phyloP scores from a whole-genome alignment of 2,113 vertebrate species.

The Orycteropus afer region DNA sequence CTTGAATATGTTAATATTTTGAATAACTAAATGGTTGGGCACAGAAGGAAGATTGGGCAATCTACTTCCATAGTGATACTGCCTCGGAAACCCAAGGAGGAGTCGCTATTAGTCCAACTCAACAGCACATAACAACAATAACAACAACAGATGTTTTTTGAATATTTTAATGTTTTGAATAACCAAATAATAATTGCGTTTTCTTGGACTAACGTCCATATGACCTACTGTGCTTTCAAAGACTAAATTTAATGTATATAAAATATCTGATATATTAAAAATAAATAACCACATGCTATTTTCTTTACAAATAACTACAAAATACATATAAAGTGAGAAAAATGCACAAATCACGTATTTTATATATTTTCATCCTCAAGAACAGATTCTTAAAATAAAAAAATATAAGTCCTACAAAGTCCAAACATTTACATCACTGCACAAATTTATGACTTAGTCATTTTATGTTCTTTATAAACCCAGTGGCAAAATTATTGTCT shows the following conservation, averaged over 20 bases:
- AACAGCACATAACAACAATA: no score
- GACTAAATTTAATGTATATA: conserved; percentile 71
- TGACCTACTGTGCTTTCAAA: conserved; percentile 81
- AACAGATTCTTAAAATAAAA: conserved; percentile 83
- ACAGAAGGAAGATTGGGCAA: no score
- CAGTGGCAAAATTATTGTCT: conserved; percentile 84
- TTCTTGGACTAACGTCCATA: conserved; percentile 52
- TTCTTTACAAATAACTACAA: conserved; percentile 84
- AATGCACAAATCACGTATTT: conserved; percentile 78
- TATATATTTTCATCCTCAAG: conserved; percentile 76
- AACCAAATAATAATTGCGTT: not conserved
- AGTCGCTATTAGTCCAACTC: no score
- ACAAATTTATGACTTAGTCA: conserved; percentile 81
- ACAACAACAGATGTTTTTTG: no score
- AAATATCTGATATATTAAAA: conserved; percentile 76
- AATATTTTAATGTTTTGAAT: not conserved
- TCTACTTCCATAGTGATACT: no score
- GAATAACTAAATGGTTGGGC: not conserved
- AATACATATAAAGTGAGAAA: conserved; percentile 82
- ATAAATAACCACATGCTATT: conserved; percentile 75
- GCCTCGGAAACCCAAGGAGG: no score
- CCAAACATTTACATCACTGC: conserved; percentile 86
- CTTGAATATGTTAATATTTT: not conserved
- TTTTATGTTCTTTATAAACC: conserved; percentile 83
- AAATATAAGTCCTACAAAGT: conserved; percentile 85